A percentile compares a stretch with the other conserved stretches of the same genome.
These are phyloP conservation scores for Hypercompe scribonia DNA, from an alignment of 2,888 invertebrate species.

Conservation along the genomic window DNA sequence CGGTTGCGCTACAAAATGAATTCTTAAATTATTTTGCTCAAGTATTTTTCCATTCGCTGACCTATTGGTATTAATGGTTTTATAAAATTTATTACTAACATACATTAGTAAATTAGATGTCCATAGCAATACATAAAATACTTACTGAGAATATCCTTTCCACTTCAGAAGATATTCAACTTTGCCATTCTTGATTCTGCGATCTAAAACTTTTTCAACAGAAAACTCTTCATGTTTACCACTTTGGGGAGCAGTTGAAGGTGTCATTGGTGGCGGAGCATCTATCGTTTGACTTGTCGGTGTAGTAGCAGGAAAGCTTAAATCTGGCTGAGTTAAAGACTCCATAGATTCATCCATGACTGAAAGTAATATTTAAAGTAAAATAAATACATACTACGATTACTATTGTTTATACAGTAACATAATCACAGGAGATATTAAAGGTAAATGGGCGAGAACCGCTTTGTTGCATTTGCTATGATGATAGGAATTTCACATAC, in stretches of 20 bases:
- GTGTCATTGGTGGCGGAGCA: slow-evolving; percentile 42
- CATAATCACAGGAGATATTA: neutral
- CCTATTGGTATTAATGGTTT: neutral
- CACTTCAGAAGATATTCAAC: slow-evolving; percentile 89
- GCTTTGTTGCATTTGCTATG: neutral
- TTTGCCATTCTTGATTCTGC: slow-evolving; percentile 89
- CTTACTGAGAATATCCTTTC: slow-evolving; percentile 89
- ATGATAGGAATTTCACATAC: slow-evolving; percentile 1
- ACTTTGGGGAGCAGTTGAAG: slow-evolving; percentile 59
- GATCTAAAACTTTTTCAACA: slow-evolving; percentile 91
- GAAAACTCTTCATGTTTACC: slow-evolving; percentile 89
- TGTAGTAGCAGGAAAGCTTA: slow-evolving; percentile 44
- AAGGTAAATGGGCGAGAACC: neutral
- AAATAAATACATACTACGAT: neutral
- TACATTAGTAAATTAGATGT: no score
- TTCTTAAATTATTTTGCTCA: no score
- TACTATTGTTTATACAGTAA: neutral
- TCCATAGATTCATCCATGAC: slow-evolving; percentile 62
- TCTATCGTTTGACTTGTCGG: slow-evolving; percentile 54
- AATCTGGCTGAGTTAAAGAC: slow-evolving; percentile 52
- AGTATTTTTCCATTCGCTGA: no score
- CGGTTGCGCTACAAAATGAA: no score
- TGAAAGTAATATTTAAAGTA: slow-evolving; percentile 9
- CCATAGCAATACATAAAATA: slow-evolving; percentile 23
- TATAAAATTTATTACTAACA: no score